Conservation (phyloP, 2,797 vertebrate genomes). For the Rhinoraja longicauda region DNA sequence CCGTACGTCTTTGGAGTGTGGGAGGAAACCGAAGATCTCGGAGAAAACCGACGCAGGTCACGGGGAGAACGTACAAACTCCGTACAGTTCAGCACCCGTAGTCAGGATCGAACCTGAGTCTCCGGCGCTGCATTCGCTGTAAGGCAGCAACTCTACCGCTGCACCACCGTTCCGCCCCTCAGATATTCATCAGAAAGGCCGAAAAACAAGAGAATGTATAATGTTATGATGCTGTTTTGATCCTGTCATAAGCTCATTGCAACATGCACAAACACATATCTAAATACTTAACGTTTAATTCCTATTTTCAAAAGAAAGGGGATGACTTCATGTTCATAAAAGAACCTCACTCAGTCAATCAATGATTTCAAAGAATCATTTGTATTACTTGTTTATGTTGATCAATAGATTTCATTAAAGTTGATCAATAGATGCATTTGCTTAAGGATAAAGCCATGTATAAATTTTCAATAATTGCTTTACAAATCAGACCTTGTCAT, state of each 20-base stretch:
- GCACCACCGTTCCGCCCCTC: too few relatives aligned
- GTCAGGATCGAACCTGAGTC: too few relatives aligned
- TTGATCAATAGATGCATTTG: slow-evolving; percentile 63
- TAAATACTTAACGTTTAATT: not conserved
- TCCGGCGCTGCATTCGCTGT: too few relatives aligned
- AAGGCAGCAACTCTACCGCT: too few relatives aligned
- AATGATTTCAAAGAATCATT: slow-evolving; percentile 63
- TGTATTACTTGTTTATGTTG: slow-evolving; percentile 72
- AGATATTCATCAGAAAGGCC: not conserved
- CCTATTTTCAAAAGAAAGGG: not conserved
- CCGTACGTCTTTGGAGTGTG: too few relatives aligned
- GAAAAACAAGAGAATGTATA: not conserved
- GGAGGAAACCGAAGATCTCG: too few relatives aligned
- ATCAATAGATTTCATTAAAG: slow-evolving; percentile 72
- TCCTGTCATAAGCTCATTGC: not conserved
- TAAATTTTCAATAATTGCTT: slow-evolving; percentile 70
- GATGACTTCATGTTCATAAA: slow-evolving; percentile 31
- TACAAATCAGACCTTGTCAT: slow-evolving; percentile 67
- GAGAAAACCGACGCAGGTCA: too few relatives aligned
- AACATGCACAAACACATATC: not conserved
- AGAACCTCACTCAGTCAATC: slow-evolving; percentile 23
- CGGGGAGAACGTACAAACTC: too few relatives aligned
- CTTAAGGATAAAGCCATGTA: slow-evolving; percentile 68
- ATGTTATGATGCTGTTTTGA: not conserved
- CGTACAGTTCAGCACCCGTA: too few relatives aligned